A percentile compares a stretch with the other conserved stretches of the same genome.
phyloP scores from a whole-genome alignment of 2,888 invertebrate genomes.

The Napeogenes inachia region DNA sequence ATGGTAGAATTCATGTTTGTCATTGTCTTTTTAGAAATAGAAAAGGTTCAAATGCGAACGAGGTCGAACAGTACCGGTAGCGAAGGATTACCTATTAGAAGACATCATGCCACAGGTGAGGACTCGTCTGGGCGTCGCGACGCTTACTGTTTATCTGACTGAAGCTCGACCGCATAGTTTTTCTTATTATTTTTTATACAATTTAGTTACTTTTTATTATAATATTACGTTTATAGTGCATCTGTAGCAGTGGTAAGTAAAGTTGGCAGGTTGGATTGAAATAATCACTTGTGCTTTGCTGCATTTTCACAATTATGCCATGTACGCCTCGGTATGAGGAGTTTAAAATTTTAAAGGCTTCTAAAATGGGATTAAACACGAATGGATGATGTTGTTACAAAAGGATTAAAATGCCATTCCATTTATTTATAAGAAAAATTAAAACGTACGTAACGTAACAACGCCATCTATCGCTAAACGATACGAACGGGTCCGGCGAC shows the following conservation, averaged over 20 bases:
- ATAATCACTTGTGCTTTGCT: constrained; percentile 32
- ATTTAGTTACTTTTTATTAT: constrained; percentile 1
- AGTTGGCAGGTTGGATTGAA: constrained; percentile 8
- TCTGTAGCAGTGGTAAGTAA: constrained; percentile 22
- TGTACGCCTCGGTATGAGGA: constrained; percentile 8
- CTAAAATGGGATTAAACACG: constrained; percentile 18
- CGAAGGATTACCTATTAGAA: constrained; percentile 76
- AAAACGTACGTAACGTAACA: constrained; percentile 6
- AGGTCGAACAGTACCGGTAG: constrained; percentile 77
- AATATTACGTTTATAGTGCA: not conserved
- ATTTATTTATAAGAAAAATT: constrained; percentile 2
- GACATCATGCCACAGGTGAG: constrained; percentile 77
- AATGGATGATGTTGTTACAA: constrained; percentile 27
- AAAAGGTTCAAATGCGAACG: constrained; percentile 76
- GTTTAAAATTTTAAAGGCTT: constrained; percentile 13
- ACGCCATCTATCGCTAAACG: constrained; percentile 33
- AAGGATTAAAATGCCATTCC: not conserved
- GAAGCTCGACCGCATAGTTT: not conserved
- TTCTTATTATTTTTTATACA: not conserved
- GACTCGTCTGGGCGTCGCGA: not conserved
- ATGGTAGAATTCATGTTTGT: constrained; percentile 23
- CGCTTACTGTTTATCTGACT: not conserved
- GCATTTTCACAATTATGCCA: constrained; percentile 30
- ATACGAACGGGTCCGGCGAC: constrained; percentile 21
- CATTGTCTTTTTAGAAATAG: constrained; percentile 56